Evolutionary conservation across 2,888 invertebrate species (phyloP), one percentile per base, ranked within the genome.

Genomic region (Sarcophaga variegata): DNA sequence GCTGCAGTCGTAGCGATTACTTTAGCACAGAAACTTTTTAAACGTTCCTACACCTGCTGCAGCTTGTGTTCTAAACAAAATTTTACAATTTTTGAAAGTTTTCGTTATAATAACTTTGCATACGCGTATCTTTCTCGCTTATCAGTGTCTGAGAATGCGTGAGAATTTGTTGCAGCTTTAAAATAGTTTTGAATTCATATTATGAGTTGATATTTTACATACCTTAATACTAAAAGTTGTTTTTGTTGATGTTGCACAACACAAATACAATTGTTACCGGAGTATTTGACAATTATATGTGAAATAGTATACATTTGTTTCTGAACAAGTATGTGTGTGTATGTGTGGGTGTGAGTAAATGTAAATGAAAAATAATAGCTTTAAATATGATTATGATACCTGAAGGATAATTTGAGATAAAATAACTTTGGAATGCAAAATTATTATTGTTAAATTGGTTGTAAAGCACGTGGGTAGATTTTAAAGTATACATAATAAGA

Each of bases 321-420:
- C 2, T 37, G 3, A 10, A 37, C 2, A 10, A 37, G 1, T 49
- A 49, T 49, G 49, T 49, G 49, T 49, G 49, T 49, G 49, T 11
- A 4, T 49, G 49, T 49, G 3, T 49, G 49, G 22, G 22, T 22
- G 22, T 22, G 22, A 14, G 10, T 49, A 14, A 12, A 49, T 49
- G 11, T 54, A 54, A 54, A 54, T 14, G 17, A 2, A 54, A 54
- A 54, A 54, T 54, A 64, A 64, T 64, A 64, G 64, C 10, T 64
- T 27, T 11, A 27, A 64, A 14, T 64, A 64, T 25, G 64, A 12
- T 25, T 64, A 25, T 37, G 60, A 76, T 67, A 76, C 66, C 76
- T 37, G 64, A 54, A 66, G 76, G 66, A 66, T 66, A 76, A 66
- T 67, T 49, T 66, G 76, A 76, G 76, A 76, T 76, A 76, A 76